phyloP scores from a whole-genome alignment of 2,888 invertebrate species.

The Caenorhabditis becei region DNA sequence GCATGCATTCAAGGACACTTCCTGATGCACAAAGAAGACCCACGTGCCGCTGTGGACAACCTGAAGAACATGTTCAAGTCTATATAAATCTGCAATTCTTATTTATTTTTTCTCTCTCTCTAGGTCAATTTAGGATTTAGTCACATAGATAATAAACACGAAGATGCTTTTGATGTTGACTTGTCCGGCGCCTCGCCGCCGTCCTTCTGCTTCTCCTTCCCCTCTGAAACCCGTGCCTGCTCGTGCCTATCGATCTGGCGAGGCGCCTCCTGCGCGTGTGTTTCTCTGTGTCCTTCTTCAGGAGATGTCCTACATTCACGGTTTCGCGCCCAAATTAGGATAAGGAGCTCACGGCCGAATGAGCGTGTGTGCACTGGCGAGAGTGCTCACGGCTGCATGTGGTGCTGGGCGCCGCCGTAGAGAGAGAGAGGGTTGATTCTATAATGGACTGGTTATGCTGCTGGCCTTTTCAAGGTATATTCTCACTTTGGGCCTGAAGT shows the following conservation, averaged over 20 bases:
- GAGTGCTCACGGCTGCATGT: neutral
- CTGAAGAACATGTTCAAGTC: conserved; percentile 43
- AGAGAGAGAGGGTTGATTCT: conserved; percentile 1
- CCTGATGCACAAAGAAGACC: conserved; percentile 75
- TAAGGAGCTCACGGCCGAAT: neutral
- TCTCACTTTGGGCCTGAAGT: too few species aligned
- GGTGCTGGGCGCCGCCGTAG: conserved; percentile 9
- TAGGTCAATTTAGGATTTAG: neutral
- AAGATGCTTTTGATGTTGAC: neutral
- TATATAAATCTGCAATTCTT: conserved; percentile 11
- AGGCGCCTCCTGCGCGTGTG: conserved; percentile 9
- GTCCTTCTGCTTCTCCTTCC: neutral
- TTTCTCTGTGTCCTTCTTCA: neutral
- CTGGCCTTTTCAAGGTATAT: too few species aligned
- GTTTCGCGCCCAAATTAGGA: conserved; percentile 18
- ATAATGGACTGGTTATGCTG: neutral
- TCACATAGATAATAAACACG: neutral
- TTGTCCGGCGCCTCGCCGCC: neutral
- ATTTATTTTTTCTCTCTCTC: neutral
- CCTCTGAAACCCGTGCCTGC: conserved; percentile 1
- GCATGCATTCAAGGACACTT: conserved; percentile 79
- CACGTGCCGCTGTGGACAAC: conserved; percentile 71
- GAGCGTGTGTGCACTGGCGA: neutral
- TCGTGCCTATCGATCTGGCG: conserved; percentile 14
- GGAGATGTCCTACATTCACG: conserved; percentile 1